These are phyloP conservation scores for Apistogramma diplotaenia DNA, from an alignment of 2,113 vertebrate species.

Conservation along the genomic window DNA sequence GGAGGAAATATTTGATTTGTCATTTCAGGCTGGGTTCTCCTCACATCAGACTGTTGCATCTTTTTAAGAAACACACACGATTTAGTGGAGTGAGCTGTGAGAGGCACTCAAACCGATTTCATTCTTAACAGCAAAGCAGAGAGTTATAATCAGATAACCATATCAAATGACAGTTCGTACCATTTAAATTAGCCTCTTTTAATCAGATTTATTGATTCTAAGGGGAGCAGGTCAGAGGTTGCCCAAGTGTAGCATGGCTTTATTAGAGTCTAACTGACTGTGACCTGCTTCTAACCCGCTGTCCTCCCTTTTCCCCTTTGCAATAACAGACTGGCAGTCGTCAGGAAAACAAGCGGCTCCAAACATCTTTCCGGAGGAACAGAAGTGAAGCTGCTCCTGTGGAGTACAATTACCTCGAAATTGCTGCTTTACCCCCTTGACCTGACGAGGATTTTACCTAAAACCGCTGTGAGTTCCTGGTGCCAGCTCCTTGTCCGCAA, in stretches of 20 bases:
- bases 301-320: slow-evolving; percentile 45
- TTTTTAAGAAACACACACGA: neutral
- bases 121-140: neutral
- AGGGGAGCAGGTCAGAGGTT: slow-evolving; percentile 18
- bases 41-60: slow-evolving; percentile 24
- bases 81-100: neutral
- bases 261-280: slow-evolving; percentile 19
- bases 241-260: neutral
- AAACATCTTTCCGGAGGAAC: slow-evolving; percentile 29
- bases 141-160: neutral
- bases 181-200: neutral
- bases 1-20: slow-evolving; percentile 53
- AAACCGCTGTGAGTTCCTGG: slow-evolving; percentile 64
- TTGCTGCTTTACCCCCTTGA: slow-evolving; percentile 50
- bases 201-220: neutral
- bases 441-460: slow-evolving; percentile 54
- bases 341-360: slow-evolving; percentile 36
- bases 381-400: slow-evolving; percentile 54
- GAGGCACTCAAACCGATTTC: slow-evolving; percentile 31
- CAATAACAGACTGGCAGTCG: slow-evolving; percentile 50
- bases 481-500: neutral
- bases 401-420: slow-evolving; percentile 56
- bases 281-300: slow-evolving; percentile 44
- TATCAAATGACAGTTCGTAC: neutral
- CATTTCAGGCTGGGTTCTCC: slow-evolving; percentile 11